Evolutionary conservation across 2,113 vertebrate species (phyloP).

Genomic region (Anthoscopus minutus): DNA sequence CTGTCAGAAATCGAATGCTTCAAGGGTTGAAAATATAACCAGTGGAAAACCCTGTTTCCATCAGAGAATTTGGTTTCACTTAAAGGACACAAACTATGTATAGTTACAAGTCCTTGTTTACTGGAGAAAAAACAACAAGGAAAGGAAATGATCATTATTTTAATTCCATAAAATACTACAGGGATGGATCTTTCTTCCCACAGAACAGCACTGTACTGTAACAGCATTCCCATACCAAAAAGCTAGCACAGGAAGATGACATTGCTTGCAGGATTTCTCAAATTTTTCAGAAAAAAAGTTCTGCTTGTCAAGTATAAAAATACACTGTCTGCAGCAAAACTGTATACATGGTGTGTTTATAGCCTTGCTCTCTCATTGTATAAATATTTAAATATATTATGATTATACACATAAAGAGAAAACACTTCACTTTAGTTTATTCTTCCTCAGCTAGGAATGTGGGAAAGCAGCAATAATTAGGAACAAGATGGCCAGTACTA

Average conservation of each 20-base stretch:
- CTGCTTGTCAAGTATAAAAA: neutral
- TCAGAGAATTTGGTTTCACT: neutral
- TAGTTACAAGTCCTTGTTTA: neutral
- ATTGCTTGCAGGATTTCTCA: neutral
- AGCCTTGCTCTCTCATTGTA: neutral
- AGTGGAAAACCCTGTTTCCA: neutral
- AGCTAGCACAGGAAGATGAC: neutral
- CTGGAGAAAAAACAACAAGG: neutral
- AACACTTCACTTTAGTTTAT: neutral
- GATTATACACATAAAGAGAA: neutral
- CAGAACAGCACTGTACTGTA: neutral
- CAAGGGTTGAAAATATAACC: neutral
- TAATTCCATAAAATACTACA: neutral
- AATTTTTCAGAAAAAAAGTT: neutral
- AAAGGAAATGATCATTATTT: neutral
- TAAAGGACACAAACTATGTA: neutral
- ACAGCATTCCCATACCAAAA: neutral
- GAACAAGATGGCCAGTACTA: neutral
- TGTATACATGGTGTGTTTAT: neutral
- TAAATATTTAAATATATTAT: conserved; percentile 4
- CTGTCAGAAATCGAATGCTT: conserved; percentile 1
- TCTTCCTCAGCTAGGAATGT: neutral
- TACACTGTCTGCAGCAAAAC: neutral
- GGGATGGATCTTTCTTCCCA: neutral
- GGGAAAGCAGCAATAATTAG: neutral